Evolutionary conservation across 2,888 invertebrate species (phyloP), one percentile per base, ranked within the genome.

Genomic region (Apodemia mormo): DNA sequence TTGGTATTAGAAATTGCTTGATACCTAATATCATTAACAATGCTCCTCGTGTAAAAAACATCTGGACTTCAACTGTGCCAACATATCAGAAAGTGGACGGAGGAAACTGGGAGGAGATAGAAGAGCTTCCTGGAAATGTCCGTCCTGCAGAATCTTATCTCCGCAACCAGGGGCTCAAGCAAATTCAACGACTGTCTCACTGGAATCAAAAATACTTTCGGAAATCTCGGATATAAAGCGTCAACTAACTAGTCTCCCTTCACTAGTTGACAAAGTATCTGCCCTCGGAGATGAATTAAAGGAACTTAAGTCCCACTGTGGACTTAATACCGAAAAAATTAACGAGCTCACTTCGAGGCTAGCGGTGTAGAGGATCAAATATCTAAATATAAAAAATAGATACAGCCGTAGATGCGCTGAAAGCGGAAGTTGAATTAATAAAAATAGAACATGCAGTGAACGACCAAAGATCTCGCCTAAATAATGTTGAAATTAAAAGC

Each of bases 51-150:
- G 68, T 68, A 58, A 43, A 30, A 68, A 40, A 12, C 40, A 43
- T 5, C 61, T 61, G 4, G 68, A 68, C 61, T 68, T 68, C 30
- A 45, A 29, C 4, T 68, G 68, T 61, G 68, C 68, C 6, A 43
- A 61, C 14, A 68, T 68, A n/a, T 43, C 68, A 22, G 68, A 68
- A 43, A 22, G 40, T 22, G 68, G 68, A 8, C 64, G 40, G 33
- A 37, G 68, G 8, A 68, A 68, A 45, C n/a, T 68, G 10, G 68
- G 68, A 10, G 49, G 43, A 7, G 68, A 68, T n/a, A 29, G 69
- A 22, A 56, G 70, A 65, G 43, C 56, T 1, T 30, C 58, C 30
- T 68, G 58, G 68, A 68, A 43, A 64, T 68, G 68, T 64, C 40
- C 64, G 14, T 33, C 33, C 22, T 68, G 68, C 29, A 64, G 40